phyloP scores from a whole-genome alignment of 2,888 invertebrate genomes.

The Melolontha melolontha region DNA sequence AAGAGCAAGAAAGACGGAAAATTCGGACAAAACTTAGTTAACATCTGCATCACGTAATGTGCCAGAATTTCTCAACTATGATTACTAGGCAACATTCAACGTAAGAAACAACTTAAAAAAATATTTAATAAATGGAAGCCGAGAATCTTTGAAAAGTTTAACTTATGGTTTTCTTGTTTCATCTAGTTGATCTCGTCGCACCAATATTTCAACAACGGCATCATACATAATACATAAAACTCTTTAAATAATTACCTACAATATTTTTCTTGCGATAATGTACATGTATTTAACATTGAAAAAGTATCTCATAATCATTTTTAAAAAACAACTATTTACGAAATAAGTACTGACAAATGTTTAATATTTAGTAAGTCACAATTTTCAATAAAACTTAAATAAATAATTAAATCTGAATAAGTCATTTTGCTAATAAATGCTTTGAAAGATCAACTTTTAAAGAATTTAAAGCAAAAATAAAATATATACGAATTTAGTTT shows the following conservation, averaged over 20 bases:
- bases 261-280: too few relatives aligned
- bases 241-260: slow-evolving; percentile 20
- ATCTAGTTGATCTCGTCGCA: slow-evolving; percentile 9
- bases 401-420: too few relatives aligned
- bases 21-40: slow-evolving; percentile 32
- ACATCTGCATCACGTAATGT: slow-evolving; percentile 38
- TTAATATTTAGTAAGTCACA: too few relatives aligned
- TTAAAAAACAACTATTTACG: too few relatives aligned
- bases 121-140: slow-evolving; percentile 39
- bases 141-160: slow-evolving; percentile 17
- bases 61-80: slow-evolving; percentile 34
- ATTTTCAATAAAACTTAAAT: too few relatives aligned
- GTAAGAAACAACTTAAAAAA: slow-evolving; percentile 43
- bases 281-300: too few relatives aligned
- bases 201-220: slow-evolving; percentile 20
- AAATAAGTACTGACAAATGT: too few relatives aligned
- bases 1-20: slow-evolving; percentile 10
- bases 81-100: slow-evolving; percentile 37
- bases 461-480: too few relatives aligned
- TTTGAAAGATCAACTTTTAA: too few relatives aligned
- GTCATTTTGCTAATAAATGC: too few relatives aligned
- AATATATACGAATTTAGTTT: too few relatives aligned
- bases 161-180: neutral
- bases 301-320: too few relatives aligned
- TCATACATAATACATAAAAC: slow-evolving; percentile 36